Evolutionary conservation across 2,888 invertebrate species (phyloP).

Genomic region (Oxycera nigricornis): DNA sequence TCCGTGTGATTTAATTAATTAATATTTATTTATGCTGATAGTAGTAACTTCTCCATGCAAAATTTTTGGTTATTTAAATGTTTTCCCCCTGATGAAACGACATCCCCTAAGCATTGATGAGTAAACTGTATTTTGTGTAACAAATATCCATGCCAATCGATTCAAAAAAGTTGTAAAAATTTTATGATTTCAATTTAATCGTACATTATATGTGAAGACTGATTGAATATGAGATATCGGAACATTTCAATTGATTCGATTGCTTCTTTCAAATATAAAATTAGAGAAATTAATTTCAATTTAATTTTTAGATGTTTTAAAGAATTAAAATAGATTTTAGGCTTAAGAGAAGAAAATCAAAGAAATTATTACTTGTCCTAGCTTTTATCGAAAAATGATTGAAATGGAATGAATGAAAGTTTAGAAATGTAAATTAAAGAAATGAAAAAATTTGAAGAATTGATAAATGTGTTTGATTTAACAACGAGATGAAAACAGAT

Average conservation of each 20-base stretch:
- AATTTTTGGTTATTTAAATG: neutral
- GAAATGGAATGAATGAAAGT: conserved; percentile 18
- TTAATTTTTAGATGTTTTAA: conserved; percentile 23
- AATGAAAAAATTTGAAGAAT: conserved; percentile 17
- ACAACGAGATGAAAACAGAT: too few relatives aligned
- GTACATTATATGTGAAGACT: conserved; percentile 34
- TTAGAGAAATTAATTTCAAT: conserved; percentile 21
- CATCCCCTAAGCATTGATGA: too few relatives aligned
- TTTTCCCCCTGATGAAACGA: neutral
- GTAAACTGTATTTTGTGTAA: too few relatives aligned
- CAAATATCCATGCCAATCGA: neutral
- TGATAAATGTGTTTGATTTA: neutral
- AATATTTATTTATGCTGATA: conserved; percentile 33
- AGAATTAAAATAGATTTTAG: conserved; percentile 28
- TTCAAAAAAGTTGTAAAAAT: neutral
- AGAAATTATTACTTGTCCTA: conserved; percentile 22
- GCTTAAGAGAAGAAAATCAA: conserved; percentile 21
- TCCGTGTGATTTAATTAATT: conserved; percentile 37
- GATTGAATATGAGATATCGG: conserved; percentile 27
- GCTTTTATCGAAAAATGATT: neutral
- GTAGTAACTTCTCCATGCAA: neutral
- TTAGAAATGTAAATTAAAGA: conserved; percentile 31
- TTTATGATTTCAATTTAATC: conserved; percentile 3
- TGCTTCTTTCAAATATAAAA: conserved; percentile 15
- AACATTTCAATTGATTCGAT: conserved; percentile 6